phyloP scores from a whole-genome alignment of 2,888 invertebrate genomes.

The Drosophila atripex region DNA sequence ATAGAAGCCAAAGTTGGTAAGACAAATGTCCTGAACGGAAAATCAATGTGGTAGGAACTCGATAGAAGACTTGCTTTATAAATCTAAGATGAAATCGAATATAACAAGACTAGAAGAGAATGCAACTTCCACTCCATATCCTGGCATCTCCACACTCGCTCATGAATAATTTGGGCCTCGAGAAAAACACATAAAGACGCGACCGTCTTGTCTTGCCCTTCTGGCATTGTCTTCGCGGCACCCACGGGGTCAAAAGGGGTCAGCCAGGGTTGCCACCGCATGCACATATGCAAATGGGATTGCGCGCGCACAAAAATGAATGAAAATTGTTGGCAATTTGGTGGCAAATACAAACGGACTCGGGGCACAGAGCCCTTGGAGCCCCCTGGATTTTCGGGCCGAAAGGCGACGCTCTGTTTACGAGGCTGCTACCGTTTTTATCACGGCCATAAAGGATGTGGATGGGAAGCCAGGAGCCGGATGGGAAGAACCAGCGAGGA shows the following conservation, averaged over 20 bases:
- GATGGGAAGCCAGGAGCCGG: constrained; percentile 2
- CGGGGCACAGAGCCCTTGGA: background rate
- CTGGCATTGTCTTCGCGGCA: constrained; percentile 52
- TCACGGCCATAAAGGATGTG: constrained; percentile 67
- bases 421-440: constrained; percentile 73
- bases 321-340: constrained; percentile 79
- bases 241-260: constrained; percentile 24
- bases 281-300: constrained; percentile 69
- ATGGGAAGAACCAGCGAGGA: constrained; percentile 21
- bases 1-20: background rate
- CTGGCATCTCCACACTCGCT: constrained; percentile 22
- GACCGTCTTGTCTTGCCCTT: constrained; percentile 29
- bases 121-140: constrained; percentile 3
- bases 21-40: background rate
- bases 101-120: background rate
- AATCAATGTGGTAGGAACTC: background rate
- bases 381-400: constrained; percentile 2
- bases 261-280: constrained; percentile 34
- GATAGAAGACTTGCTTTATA: too few species aligned
- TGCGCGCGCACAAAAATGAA: constrained; percentile 67
- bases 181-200: constrained; percentile 55
- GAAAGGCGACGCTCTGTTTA: constrained; percentile 66
- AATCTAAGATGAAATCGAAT: background rate
- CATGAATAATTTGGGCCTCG: constrained; percentile 68
- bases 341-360: constrained; percentile 66